Base-by-base conservation (phyloP, 2,797 vertebrate species). In the Micrastur ruficollis region DNA sequence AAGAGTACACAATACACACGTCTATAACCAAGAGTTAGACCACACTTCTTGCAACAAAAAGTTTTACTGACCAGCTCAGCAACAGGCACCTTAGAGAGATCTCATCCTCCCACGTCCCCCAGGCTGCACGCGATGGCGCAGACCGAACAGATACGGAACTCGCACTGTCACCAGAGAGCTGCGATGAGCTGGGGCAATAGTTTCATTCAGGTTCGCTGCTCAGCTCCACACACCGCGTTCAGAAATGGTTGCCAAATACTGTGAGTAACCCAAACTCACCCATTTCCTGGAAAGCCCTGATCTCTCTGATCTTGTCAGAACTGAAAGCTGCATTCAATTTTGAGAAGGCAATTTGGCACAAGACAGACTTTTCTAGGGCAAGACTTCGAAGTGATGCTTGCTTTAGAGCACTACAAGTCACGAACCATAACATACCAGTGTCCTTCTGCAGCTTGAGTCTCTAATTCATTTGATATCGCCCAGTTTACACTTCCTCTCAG, bases 81-180 rank as follows among this genome's bases (percentile, higher is more conserved):
- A 32, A 22, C 2, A 2, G 34, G 42, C 31, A 23, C 55, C 36
- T 46, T 13, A 34, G 31, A 23, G 32, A 34, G 22, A 34, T 11
- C 26, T 42, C 31, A 11, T 12, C 22, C 36, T 32, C 38, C 56
- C 47, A 14, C 47, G 15, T 3, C 40, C 34, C 8, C 19, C 6
- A 26, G 55, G 26, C 21, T 3, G 1, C 31, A 61, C 0, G 4
- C 1, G 12, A 67, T 15, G 2, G 3, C 6, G 11, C 13, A 5
- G 61, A 25, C 31, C 8, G 1, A n/a, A 22, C 40, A 17, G 46
- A 16, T 4, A 27, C 4, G 1, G 6, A 36, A 47, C 82, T 38
- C 18, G 3, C 31, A 3, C 0, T 29, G 40, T 7, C 25, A 5
- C 10, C 8, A 49, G 15, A 25, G 46, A 49, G 56, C 32, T 29